phyloP scores from a whole-genome alignment of 35 echinoderm and acorn worm genomes.

The Acanthaster planci region DNA sequence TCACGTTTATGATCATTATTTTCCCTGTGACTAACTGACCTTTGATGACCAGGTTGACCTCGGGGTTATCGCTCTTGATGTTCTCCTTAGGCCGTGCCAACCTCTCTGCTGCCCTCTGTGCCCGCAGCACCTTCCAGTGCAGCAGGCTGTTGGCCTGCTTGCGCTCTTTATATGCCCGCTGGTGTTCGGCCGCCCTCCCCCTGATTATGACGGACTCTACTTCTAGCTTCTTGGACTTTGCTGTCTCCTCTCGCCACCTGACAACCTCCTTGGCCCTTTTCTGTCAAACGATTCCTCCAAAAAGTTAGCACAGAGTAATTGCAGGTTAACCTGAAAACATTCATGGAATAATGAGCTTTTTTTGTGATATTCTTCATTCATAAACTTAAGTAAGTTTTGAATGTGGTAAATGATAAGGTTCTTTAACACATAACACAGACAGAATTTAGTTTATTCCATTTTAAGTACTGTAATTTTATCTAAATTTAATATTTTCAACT shows the following conservation, averaged over 20 bases:
- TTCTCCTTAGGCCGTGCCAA: slow-evolving; percentile 57
- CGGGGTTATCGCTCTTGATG: slow-evolving; percentile 59
- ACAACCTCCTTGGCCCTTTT: slow-evolving; percentile 88
- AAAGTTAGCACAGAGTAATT: too few relatives aligned
- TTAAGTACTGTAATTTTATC: too few relatives aligned
- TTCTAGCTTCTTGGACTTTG: slow-evolving; percentile 44
- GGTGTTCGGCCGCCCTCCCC: slow-evolving; percentile 65
- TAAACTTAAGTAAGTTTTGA: too few relatives aligned
- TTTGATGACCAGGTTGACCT: slow-evolving; percentile 91
- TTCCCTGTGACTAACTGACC: too few relatives aligned
- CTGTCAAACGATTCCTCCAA: slow-evolving; percentile 12
- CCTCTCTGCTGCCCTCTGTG: slow-evolving; percentile 29
- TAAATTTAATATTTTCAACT: too few relatives aligned
- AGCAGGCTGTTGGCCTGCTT: slow-evolving; percentile 46
- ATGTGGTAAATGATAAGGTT: too few relatives aligned
- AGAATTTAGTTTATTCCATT: too few relatives aligned
- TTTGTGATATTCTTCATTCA: too few relatives aligned
- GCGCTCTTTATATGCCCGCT: slow-evolving; percentile 53
- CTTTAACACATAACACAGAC: too few relatives aligned
- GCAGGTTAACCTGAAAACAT: too few relatives aligned
- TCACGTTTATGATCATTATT: too few relatives aligned
- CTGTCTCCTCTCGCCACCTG: slow-evolving; percentile 69
- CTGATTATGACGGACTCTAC: slow-evolving; percentile 49
- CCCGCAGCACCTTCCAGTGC: slow-evolving; percentile 58
- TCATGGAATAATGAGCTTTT: too few relatives aligned